Evolutionary conservation across 2,113 vertebrate genomes (phyloP).

Genomic region (Stegastes partitus): DNA sequence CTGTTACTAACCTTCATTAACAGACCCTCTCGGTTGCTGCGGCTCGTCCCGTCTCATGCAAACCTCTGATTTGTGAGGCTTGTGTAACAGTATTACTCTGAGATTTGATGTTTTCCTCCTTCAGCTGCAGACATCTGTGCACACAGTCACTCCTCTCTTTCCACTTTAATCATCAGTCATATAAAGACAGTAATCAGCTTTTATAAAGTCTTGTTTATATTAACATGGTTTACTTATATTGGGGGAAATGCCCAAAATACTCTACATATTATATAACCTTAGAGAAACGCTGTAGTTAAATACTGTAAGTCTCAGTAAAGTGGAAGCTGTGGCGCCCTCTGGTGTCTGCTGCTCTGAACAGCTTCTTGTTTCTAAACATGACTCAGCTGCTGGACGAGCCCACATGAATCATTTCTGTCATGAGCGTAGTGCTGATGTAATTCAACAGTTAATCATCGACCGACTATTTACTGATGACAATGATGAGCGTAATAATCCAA

Average conservation of each 20-base stretch:
- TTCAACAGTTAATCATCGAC: no score
- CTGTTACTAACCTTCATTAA: constrained; percentile 1
- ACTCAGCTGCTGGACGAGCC: no score
- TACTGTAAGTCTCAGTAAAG: not conserved
- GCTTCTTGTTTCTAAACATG: not conserved
- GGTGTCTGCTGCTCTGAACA: constrained; percentile 23
- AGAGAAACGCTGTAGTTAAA: no score
- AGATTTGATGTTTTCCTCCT: constrained; percentile 12
- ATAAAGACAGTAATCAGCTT: constrained; percentile 11
- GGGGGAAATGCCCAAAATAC: not conserved
- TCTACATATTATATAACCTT: no score
- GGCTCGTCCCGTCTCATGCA: not conserved
- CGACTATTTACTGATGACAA: no score
- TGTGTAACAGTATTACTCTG: constrained; percentile 39
- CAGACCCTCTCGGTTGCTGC: not conserved
- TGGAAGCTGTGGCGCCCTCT: constrained; percentile 22
- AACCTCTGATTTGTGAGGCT: constrained; percentile 10
- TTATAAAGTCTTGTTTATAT: constrained; percentile 18
- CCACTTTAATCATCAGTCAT: not conserved
- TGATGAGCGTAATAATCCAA: no score
- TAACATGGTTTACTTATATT: not conserved
- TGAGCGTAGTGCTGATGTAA: no score
- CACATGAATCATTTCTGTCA: no score
- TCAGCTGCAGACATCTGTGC: constrained; percentile 20
- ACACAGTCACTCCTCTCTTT: not conserved